These are phyloP conservation scores for Lissocephala sabroskyi DNA, from an alignment of 2,888 invertebrate species.

Conservation along the genomic window DNA sequence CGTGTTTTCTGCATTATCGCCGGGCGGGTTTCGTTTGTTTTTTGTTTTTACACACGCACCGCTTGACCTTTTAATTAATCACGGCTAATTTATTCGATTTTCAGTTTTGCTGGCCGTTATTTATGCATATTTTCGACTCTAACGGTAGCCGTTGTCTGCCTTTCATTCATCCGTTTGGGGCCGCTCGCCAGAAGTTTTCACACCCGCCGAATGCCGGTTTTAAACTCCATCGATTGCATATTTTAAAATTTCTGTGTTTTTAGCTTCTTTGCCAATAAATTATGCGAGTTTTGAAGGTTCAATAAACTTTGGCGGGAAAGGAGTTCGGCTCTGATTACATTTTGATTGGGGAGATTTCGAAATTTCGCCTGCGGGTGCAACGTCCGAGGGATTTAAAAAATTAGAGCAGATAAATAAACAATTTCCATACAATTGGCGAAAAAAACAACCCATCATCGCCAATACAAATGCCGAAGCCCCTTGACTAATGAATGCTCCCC, in stretches of 20 bases:
- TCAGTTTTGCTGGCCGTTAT: constrained; percentile 17
- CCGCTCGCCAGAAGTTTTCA: constrained; percentile 44
- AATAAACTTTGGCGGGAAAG: too few species aligned
- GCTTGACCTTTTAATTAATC: constrained; percentile 60
- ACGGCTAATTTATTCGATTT: constrained; percentile 44
- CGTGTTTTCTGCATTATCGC: too few species aligned
- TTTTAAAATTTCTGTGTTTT: constrained; percentile 35
- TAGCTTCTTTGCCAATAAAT: too few species aligned
- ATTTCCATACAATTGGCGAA: constrained; percentile 35
- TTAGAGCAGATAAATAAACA: constrained; percentile 52
- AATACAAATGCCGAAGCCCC: constrained; percentile 27
- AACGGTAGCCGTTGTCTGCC: constrained; percentile 38
- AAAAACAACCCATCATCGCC: constrained; percentile 22
- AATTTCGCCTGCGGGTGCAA: too few species aligned
- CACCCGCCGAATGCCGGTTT: constrained; percentile 31
- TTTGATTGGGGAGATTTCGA: too few species aligned
- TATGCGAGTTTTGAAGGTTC: too few species aligned
- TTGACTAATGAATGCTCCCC: constrained; percentile 18
- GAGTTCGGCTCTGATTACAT: too few species aligned
- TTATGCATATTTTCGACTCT: not conserved
- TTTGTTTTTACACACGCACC: too few species aligned
- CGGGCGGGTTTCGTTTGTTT: too few species aligned
- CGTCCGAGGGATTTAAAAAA: too few species aligned
- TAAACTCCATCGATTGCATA: constrained; percentile 19
- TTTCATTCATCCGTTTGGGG: constrained; percentile 34